phyloP scores from a whole-genome alignment of 53 echinoderm and acorn worm genomes.

The Paracentrotus lividus region DNA sequence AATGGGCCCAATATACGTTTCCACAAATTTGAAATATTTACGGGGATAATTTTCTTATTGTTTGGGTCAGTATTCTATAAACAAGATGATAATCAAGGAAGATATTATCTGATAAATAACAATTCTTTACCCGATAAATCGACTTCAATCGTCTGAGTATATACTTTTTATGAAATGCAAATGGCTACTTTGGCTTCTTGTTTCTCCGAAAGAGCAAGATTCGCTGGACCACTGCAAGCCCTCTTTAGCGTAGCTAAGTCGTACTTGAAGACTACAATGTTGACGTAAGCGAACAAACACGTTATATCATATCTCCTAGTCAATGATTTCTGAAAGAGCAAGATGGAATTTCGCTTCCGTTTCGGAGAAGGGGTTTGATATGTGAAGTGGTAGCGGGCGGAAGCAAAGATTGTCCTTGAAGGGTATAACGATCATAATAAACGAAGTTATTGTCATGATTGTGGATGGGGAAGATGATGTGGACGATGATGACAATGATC shows the following conservation, averaged over 20 bases:
- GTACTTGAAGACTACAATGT: not conserved
- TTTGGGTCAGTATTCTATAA: not conserved
- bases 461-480: not conserved
- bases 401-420: not conserved
- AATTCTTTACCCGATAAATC: not conserved
- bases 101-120: not conserved
- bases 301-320: slow-evolving; percentile 2
- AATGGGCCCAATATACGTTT: no score
- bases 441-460: not conserved
- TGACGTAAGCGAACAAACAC: slow-evolving; percentile 18
- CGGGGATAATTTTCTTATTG: no score
- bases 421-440: not conserved
- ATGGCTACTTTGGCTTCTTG: not conserved
- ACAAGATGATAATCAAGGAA: not conserved
- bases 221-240: slow-evolving; percentile 3
- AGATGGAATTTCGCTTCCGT: slow-evolving; percentile 20
- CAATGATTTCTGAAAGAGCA: not conserved
- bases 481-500: not conserved
- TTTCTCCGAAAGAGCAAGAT: not conserved
- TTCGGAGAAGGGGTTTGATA: not conserved
- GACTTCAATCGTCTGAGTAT: not conserved
- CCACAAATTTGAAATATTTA: no score
- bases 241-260: not conserved
- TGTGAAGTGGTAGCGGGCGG: not conserved
- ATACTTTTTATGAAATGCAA: slow-evolving; percentile 14